Base-by-base conservation (phyloP, 2,113 vertebrate species). In the Columba livia region DNA sequence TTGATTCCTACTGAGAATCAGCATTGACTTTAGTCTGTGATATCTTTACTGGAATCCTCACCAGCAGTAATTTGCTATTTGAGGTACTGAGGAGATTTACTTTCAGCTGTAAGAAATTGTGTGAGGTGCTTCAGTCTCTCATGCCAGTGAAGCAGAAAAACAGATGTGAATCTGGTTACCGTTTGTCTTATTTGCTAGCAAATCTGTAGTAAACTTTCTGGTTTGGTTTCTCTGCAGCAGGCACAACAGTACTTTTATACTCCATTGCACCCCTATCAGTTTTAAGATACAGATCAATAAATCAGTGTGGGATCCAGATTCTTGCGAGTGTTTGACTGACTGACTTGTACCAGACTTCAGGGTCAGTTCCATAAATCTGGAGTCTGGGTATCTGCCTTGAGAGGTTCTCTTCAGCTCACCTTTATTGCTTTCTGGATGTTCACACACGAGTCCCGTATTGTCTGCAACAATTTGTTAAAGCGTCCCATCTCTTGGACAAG, bases 401-500 rank as follows among this genome's bases (percentile, higher is more conserved):
- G 15, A 56, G 19, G 19, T 34, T 70, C 4, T 21, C 26, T 42
- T 56, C 47, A 24, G 25, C 92, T 96, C 93, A 99, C 98, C 98
- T 99, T 99, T 90, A 99, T 98, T 81, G 99, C 99, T 96, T 98
- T 99, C 96, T 99, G 98, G 54, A 99, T 98, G 96, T 98, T 98
- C 50, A 97, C 18, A 28, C 98, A 99, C 5, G 99, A 99, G 8
- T 98, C 97, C 40, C 98, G 96, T 64, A 99, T 97, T 58, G 97
- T 98, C 57, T 94, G 57, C 77, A 99, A 89, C 81, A 99, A 80
- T 88, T 98, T 98, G 95, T 99, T 99, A 95, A 99, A 99, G 74
- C 98, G 98, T 3, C 99, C 99, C 99, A 99, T 99, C 96, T 99
- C 99, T 75, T 99, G 99, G 73, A 98, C 98, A 61, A 99, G 98